A percentile compares a stretch with the other conserved stretches of the same genome.
phyloP scores from a whole-genome alignment of 2,113 vertebrate genomes.

The Ctenodactylus gundi region DNA sequence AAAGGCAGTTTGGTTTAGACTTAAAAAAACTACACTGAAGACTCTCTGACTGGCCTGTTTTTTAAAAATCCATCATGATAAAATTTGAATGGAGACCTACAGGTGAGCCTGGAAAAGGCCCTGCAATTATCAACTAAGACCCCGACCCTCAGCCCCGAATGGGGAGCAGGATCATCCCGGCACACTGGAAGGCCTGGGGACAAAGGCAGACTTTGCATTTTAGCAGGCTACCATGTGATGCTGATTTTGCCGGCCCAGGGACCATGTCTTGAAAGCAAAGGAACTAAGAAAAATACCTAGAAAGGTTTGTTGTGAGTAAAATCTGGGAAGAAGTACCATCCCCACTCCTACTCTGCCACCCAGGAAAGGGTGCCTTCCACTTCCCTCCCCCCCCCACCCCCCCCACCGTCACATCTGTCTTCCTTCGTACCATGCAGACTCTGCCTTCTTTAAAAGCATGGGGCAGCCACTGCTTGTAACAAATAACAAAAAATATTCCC shows the following conservation, averaged over 20 bases:
- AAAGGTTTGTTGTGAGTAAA: neutral
- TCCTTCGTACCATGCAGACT: too few species aligned
- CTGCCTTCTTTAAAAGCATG: neutral
- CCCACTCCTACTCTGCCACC: neutral
- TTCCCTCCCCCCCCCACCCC: neutral
- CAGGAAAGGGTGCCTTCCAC: neutral
- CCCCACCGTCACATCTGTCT: neutral
- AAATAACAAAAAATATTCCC: neutral
- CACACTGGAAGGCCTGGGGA: neutral
- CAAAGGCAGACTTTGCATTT: neutral
- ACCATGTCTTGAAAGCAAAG: neutral
- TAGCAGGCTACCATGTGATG: neutral
- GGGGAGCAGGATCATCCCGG: neutral
- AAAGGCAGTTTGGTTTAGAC: neutral
- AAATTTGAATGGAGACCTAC: neutral
- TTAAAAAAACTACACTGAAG: neutral
- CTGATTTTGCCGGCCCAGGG: neutral
- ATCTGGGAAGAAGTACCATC: neutral
- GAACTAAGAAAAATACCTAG: neutral
- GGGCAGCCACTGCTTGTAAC: neutral
- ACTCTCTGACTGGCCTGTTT: slow-evolving; percentile 15
- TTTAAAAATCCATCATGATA: neutral
- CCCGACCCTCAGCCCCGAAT: neutral
- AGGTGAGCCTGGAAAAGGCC: neutral
- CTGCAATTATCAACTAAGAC: neutral